Evolutionary conservation across 1,140 invertebrate species (phyloP), one percentile per base, ranked within the genome.

Genomic region (Drosophila busckii): DNA sequence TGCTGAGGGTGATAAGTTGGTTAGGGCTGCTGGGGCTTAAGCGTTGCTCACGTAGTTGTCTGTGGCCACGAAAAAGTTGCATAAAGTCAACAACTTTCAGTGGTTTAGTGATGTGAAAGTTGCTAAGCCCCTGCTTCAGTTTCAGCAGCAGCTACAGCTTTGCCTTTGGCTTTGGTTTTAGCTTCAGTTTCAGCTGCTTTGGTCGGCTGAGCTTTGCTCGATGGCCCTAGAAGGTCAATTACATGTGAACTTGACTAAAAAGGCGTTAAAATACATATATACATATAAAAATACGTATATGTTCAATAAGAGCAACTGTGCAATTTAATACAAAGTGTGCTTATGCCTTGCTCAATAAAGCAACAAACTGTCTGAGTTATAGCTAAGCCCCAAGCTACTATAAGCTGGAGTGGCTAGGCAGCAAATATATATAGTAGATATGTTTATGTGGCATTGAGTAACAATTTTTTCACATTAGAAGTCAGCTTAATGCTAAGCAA

Each of bases 11-110:
- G 52, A 17, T 28, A 19, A 23, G 20, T 12, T 20, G 42, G 26
- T 8, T 16, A 13, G 56, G 40, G 44, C 9, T 3, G 12, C 20
- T 20, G 22, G 20, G 15, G 42, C 42, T 70, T 28, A 49, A 41
- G 35, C 54, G 37, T 53, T 37, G 48, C 60, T 69, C 69, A 69
- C 69, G 75, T 80, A 80, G 64, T 75, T 80, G 75, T 82, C 75
- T 82, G 75, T 75, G 64, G 75, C 73, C 73, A 78, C 73, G 75
- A 78, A 78, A 78, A 78, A 78, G 73, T 78, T 78, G 73, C 73
- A 78, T 78, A 78, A 80, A 78, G 75, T 78, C 75, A 80, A 80
- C 75, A 80, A 80, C 75, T 80, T 80, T 75, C 75, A 73, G 75
- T 80, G 75, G 75, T 80, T 78, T 78, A 73, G 75, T 69, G 69